Evolutionary conservation across 2,113 vertebrate genomes (phyloP), one percentile per base, ranked within the genome.

Genomic region (Meleagris gallopavo): DNA sequence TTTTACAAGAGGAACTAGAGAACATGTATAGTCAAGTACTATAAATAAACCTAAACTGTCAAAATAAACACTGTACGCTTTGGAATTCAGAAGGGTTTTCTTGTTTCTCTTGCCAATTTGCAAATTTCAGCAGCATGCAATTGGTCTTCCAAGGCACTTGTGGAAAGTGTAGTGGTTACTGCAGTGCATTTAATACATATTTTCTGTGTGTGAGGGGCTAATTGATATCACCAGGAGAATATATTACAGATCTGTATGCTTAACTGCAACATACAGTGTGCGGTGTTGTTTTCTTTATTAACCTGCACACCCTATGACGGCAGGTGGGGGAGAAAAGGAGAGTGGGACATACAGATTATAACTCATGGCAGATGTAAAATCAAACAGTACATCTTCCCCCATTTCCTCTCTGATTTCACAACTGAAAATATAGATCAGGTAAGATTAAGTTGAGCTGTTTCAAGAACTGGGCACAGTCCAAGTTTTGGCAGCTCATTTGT

Each of bases 41-140:
- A 86, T 91, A 95, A 88, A 95, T 91, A 96, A 93, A 67, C 43
- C 85, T 32, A 64, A 86, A 58, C 85, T 93, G 73, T 94, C 73
- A 96, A 95, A 96, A 88, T 90, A 86, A 95, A 69, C 62, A 84
- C 48, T 34, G 38, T 40, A 38, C 8, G 1, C 45, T 77, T 66
- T 61, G 66, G 54, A 96, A 92, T 88, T 88, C 77, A 50, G 65
- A 89, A 66, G 62, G 40, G 6, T 67, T 88, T 93, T 89, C 93
- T 77, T 78, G 52, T 72, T 64, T 86, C 48, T 88, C 40, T 65
- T 93, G 72, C 83, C 65, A 88, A 17, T 93, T 91, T 84, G 48
- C 80, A 73, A 34, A 79, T 94, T 86, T 91, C 70, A 73, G 57
- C 61, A 75, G 46, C 6, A 2, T 50, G 65, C 76, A 69, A 5